Evolutionary conservation across 1,140 invertebrate species (phyloP).

Genomic region (Ladona fulva): DNA sequence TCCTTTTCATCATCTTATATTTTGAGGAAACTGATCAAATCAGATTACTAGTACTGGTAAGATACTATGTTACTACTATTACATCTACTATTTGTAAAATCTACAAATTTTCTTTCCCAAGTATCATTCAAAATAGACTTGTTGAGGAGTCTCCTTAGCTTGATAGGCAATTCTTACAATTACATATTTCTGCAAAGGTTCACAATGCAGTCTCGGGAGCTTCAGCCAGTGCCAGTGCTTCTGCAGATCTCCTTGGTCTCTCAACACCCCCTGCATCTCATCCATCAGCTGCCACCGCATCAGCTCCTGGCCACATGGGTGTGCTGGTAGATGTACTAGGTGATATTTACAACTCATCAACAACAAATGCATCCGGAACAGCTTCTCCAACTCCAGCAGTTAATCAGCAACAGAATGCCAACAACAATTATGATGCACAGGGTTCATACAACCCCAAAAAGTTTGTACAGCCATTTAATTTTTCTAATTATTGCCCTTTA

Average conservation of each 20-base stretch:
- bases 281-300: conserved; percentile 32
- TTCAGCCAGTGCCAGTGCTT: conserved; percentile 44
- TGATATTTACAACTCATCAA: conserved; percentile 55
- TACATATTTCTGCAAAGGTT: neutral
- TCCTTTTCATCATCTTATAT: no score
- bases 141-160: no score
- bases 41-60: no score
- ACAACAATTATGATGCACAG: conserved; percentile 48
- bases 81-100: no score
- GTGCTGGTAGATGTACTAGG: conserved; percentile 86
- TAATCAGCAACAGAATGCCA: conserved; percentile 24
- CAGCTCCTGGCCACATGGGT: conserved; percentile 48
- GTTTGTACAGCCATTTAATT: no score
- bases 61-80: no score
- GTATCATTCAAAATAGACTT: no score
- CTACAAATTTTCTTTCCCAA: no score
- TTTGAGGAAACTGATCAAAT: no score
- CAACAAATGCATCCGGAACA: conserved; percentile 29
- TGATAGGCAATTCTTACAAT: no score
- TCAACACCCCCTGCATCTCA: conserved; percentile 67
- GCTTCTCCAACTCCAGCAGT: conserved; percentile 47
- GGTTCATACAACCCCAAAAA: conserved; percentile 76
- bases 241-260: conserved; percentile 74
- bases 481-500: no score
- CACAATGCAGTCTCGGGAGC: conserved; percentile 18